Conservation (phyloP, 1,140 invertebrate genomes). For the Vollenhovia emeryi region DNA sequence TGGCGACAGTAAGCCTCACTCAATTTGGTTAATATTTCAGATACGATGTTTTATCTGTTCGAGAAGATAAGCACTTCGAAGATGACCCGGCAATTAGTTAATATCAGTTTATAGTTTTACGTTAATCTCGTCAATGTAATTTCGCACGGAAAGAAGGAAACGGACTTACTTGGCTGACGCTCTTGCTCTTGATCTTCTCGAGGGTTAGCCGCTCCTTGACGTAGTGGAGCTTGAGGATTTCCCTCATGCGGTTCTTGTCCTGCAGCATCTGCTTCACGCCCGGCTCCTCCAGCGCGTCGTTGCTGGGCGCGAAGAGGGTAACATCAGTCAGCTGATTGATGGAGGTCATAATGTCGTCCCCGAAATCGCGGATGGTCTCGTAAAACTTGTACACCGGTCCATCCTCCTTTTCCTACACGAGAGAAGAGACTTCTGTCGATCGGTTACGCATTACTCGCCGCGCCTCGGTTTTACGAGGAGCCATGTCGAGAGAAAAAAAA, state of each 20-base stretch:
- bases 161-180: slow-evolving; percentile 88
- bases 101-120: background rate
- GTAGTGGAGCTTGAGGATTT: slow-evolving; percentile 93
- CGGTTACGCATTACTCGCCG: slow-evolving; percentile 4
- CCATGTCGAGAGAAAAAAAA: slow-evolving; percentile 22
- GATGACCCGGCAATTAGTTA: background rate
- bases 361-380: slow-evolving; percentile 91
- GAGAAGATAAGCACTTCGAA: background rate
- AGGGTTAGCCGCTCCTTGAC: slow-evolving; percentile 90
- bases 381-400: slow-evolving; percentile 93
- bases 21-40: background rate
- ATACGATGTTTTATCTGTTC: background rate
- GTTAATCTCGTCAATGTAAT: background rate
- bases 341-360: slow-evolving; percentile 90
- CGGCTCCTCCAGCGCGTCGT: slow-evolving; percentile 91
- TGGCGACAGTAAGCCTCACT: no score
- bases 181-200: slow-evolving; percentile 90
- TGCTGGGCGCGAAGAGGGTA: slow-evolving; percentile 95
- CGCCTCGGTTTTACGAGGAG: slow-evolving; percentile 39
- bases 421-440: slow-evolving; percentile 71
- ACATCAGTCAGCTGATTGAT: slow-evolving; percentile 90
- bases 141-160: background rate
- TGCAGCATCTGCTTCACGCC: slow-evolving; percentile 90
- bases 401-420: slow-evolving; percentile 90
- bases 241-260: slow-evolving; percentile 89